phyloP scores from a whole-genome alignment of 2,888 invertebrate species.

The Apodemia arnacis region DNA sequence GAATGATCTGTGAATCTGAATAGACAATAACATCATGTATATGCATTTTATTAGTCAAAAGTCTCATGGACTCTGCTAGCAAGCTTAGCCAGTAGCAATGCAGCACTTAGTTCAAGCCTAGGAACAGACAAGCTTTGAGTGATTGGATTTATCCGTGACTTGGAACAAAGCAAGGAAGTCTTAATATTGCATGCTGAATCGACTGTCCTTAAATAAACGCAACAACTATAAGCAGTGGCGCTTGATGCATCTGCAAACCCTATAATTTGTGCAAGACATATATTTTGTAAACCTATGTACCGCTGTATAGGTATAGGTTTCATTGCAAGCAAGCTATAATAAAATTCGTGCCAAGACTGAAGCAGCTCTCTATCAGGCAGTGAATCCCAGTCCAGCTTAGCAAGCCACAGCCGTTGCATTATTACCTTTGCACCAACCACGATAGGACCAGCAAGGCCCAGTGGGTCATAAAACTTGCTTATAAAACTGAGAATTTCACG shows the following conservation, averaged over 20 bases:
- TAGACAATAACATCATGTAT: slow-evolving; percentile 30
- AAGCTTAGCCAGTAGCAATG: slow-evolving; percentile 52
- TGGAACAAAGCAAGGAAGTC: slow-evolving; percentile 20
- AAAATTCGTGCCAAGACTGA: slow-evolving; percentile 47
- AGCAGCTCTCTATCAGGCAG: neutral
- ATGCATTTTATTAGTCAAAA: slow-evolving; percentile 9
- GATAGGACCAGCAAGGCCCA: too few species aligned
- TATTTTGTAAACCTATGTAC: slow-evolving; percentile 13
- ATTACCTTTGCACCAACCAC: too few species aligned
- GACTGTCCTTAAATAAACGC: slow-evolving; percentile 26
- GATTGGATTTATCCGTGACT: slow-evolving; percentile 65
- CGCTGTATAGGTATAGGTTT: slow-evolving; percentile 28
- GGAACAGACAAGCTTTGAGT: slow-evolving; percentile 38
- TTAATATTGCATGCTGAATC: neutral
- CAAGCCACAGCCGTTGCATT: neutral
- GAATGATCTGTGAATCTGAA: neutral
- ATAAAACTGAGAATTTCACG: too few species aligned
- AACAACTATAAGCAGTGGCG: slow-evolving; percentile 59
- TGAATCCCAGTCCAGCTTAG: neutral
- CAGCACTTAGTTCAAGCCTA: slow-evolving; percentile 63
- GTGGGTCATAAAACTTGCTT: too few species aligned
- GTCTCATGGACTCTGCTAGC: slow-evolving; percentile 28
- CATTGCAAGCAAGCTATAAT: slow-evolving; percentile 39
- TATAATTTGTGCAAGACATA: slow-evolving; percentile 45
- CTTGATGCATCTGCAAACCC: slow-evolving; percentile 37